Base-by-base conservation (phyloP, 2,797 vertebrate species). In the Sebastes taczanowskii region DNA sequence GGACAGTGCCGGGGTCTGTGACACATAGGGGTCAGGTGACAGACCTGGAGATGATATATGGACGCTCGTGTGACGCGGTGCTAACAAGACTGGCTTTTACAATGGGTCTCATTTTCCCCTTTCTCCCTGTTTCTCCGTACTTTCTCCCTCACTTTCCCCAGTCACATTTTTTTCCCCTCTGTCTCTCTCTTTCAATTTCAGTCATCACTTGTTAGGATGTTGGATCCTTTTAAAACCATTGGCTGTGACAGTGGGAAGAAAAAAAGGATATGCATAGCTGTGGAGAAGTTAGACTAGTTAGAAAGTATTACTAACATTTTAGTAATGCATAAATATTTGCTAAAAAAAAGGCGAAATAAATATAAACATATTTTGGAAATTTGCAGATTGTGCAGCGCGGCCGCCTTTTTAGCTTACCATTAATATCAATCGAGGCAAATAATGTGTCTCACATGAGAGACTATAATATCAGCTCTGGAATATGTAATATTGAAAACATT, bases 41-140 rank as follows among this genome's bases (percentile, higher is more conserved):
- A 92, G 90, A 86, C 84, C 53, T 29, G 71, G 62, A 83, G 88
- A 90, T 95, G 92, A 94, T 93, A 93, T 94, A 94, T 92, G 76
- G 83, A 85, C 46, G 60, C 83, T 88, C 34, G 18, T 89, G 83
- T 92, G 94, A 93, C 93, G 85, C 83, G 62, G 80, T 59, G 85
- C 93, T 94, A 95, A 95, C 93, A 92, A 95, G 94, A 71, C 91
- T 27, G 69, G 71, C 84, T 90, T 93, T 94, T 93, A 94, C 92
- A 93, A 84, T 81, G 59, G 77, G 55, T 88, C 84, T 91, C 86
- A 38, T 86, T 91, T 93, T 88, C 67, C 82, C 9, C n/a, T 14
- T n/a, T 59, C 59, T 56, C 62, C 55, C 42, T 11, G 42, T 81
- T 75, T 77, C 65, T 14, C 61, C 29, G 34, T 80, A 2, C 23